These are phyloP conservation scores for Seira sanloemensis DNA, from an alignment of 2,888 invertebrate genomes.

Conservation along the genomic window DNA sequence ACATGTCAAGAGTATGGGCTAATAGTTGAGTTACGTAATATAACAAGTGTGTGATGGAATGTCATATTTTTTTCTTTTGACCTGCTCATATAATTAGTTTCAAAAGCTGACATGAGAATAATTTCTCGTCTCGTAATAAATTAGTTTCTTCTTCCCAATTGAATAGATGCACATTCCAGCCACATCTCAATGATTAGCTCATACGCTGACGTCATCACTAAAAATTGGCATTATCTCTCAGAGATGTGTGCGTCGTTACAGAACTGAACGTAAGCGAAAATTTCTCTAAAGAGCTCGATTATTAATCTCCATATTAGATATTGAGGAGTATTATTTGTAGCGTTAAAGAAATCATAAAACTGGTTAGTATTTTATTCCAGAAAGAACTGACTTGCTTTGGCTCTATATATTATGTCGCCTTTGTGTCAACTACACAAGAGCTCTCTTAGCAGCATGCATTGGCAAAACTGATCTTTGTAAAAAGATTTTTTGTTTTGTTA, in stretches of 20 bases:
- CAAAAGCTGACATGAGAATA: not conserved
- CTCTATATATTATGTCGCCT: not conserved
- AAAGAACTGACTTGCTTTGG: not conserved
- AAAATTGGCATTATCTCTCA: not conserved
- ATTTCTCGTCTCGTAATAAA: too few species aligned
- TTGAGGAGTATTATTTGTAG: not conserved
- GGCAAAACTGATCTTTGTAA: too few species aligned
- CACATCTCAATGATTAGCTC: too few species aligned
- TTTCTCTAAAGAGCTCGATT: not conserved
- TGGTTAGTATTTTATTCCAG: constrained; percentile 30
- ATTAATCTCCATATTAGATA: not conserved
- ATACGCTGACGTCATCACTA: too few species aligned
- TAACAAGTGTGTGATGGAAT: too few species aligned
- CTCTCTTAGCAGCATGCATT: constrained; percentile 67
- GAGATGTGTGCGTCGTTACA: not conserved
- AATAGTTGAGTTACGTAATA: too few species aligned
- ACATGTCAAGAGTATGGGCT: too few species aligned
- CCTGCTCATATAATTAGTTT: not conserved
- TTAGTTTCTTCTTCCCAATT: too few species aligned
- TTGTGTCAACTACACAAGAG: constrained; percentile 35
- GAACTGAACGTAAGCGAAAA: not conserved
- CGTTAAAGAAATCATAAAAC: constrained; percentile 5
- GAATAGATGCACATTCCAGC: too few species aligned
- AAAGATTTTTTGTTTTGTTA: constrained; percentile 42
- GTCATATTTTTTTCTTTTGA: too few species aligned